Conservation (phyloP, 2,113 vertebrate species). For the Candoia aspera region DNA sequence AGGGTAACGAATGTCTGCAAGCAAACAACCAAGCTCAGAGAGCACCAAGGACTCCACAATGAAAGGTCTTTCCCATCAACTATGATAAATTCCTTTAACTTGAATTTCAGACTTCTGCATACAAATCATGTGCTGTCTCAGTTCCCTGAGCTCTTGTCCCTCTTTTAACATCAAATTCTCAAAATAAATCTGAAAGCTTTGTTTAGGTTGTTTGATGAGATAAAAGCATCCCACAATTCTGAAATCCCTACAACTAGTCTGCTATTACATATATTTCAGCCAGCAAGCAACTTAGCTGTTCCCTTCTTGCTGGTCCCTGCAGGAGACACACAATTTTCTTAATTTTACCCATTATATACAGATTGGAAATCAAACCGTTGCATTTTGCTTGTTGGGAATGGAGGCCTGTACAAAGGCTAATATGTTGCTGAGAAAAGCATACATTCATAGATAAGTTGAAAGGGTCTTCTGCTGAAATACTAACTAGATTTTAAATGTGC, state of each 20-base stretch:
- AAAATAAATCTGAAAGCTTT: not conserved
- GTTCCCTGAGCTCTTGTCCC: not conserved
- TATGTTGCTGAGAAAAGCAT: not conserved
- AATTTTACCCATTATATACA: not conserved
- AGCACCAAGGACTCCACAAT: not conserved
- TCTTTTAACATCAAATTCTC: not conserved
- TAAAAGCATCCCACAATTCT: not conserved
- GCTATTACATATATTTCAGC: not conserved
- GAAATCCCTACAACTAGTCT: not conserved
- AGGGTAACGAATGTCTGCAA: too few relatives aligned
- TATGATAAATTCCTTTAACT: not conserved
- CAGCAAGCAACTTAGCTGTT: not conserved
- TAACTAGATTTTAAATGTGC: not conserved
- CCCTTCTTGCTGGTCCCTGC: too few relatives aligned
- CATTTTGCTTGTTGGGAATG: not conserved
- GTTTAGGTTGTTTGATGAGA: not conserved
- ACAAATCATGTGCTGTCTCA: not conserved
- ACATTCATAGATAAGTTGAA: not conserved
- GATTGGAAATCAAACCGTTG: not conserved
- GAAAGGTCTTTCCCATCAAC: not conserved
- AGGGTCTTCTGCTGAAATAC: not conserved
- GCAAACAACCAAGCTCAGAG: too few relatives aligned
- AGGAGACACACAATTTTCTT: not conserved
- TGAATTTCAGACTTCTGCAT: not conserved
- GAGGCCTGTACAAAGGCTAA: not conserved